Conservation (phyloP, 2,797 vertebrate species). For the Malurus splendens region DNA sequence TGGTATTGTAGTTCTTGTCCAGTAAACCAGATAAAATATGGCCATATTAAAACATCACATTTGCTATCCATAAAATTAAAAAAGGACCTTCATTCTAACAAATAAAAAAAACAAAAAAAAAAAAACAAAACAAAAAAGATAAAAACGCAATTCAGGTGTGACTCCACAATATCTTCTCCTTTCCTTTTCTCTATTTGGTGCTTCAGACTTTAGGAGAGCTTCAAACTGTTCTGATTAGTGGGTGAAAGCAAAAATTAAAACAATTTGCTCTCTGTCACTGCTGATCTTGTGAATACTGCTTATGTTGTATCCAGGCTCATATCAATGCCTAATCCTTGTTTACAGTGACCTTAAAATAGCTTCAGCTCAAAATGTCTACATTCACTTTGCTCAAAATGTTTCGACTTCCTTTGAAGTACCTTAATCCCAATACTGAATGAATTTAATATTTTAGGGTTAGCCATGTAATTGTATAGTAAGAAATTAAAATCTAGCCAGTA, state of each 20-base stretch:
- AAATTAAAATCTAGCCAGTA: not conserved
- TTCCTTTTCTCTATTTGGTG: not conserved
- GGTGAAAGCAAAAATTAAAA: not conserved
- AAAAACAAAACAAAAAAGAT: too few species aligned
- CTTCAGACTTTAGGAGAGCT: not conserved
- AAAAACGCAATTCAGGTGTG: not conserved
- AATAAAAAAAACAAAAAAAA: not conserved
- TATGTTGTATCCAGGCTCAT: accelerated
- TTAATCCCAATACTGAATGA: not conserved
- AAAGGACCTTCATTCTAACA: not conserved
- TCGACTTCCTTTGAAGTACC: not conserved
- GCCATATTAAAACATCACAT: accelerated
- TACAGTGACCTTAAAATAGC: not conserved
- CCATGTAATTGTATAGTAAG: not conserved
- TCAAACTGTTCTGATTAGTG: not conserved
- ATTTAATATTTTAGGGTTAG: not conserved
- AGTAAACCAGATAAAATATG: not conserved
- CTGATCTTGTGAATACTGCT: not conserved
- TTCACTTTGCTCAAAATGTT: not conserved
- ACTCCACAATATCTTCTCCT: not conserved
- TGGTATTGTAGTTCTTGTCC: not conserved
- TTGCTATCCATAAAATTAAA: not conserved
- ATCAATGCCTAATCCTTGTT: not conserved
- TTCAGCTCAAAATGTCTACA: not conserved
- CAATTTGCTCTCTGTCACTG: not conserved